A percentile compares a stretch with the other conserved stretches of the same genome.
Conservation (phyloP, 2,797 vertebrate genomes). For the Neosalanx taihuensis region DNA sequence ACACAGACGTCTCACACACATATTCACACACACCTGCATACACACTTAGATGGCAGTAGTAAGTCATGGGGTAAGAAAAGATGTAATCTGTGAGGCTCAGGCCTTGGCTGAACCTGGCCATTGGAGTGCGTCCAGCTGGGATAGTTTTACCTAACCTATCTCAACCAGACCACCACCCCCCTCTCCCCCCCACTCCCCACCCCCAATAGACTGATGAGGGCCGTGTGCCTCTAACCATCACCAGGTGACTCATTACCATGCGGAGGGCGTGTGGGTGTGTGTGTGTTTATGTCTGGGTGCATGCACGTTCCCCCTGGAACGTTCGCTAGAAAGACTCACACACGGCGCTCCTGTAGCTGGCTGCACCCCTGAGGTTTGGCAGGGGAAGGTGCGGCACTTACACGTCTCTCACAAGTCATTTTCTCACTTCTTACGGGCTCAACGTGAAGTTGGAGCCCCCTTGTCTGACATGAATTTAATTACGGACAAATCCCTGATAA, state of each 20-base stretch:
- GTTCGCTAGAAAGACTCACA: too few species aligned
- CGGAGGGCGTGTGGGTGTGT: background rate
- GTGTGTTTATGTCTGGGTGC: background rate
- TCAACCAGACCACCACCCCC: conserved; percentile 6
- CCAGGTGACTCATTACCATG: conserved; percentile 1
- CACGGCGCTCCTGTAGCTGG: background rate
- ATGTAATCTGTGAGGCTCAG: background rate
- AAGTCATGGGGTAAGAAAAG: background rate
- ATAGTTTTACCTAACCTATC: conserved; percentile 3
- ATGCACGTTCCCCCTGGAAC: background rate
- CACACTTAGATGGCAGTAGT: background rate
- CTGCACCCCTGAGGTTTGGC: background rate
- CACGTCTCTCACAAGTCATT: background rate
- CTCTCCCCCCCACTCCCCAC: background rate
- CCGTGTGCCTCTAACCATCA: conserved; percentile 12
- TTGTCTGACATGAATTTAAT: conserved; percentile 15
- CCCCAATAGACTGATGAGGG: conserved; percentile 6
- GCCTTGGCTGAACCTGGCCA: conserved; percentile 11
- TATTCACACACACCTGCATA: background rate
- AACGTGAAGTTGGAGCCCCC: background rate
- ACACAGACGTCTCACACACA: background rate
- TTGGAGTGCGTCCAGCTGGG: conserved; percentile 23
- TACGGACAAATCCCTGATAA: conserved; percentile 3
- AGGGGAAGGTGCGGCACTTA: background rate
- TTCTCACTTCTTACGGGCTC: background rate